Base-by-base conservation (phyloP, 2,888 invertebrate genomes). In the Eristalis arbustorum region DNA sequence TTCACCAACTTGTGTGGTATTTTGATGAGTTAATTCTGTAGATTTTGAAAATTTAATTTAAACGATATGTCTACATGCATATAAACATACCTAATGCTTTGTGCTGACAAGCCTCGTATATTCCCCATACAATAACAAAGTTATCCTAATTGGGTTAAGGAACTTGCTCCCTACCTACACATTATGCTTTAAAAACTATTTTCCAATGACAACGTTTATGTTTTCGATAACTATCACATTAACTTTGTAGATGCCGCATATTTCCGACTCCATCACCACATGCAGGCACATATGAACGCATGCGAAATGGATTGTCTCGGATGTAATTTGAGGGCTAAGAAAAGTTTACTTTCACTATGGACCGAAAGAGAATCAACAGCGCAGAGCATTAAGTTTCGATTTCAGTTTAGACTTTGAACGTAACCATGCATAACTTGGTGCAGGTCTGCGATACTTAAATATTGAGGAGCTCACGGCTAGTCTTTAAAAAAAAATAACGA, bases 341-440 rank as follows among this genome's bases (percentile, higher is more conserved):
- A 40, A 73, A 34, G 42, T 62, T 84, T 68, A 49, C 83, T 84
- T 84, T 84, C 83, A 84, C 83, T 74, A 59, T 79, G 68, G 73
- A 49, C 79, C 83, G 73, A 74, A 79, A 68, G 49, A 37, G 49
- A 42, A 59, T n/a, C 61, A 37, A 37, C 62, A 67, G n/a, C n/a
- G n/a, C 57, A 61, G 49, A n/a, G 69, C 25, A 59, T 71, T 64
- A n/a, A 64, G 83, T 74, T 71, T 75, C 61, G 79, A 75, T 79
- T 78, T 83, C 69, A 73, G 57, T 37, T 64, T 68, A 79, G 64
- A 13, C 4, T 18, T 49, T 18, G 49, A 18, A 49, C 2, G n/a
- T 8, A 49, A 18, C 49, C 49, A 18, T 49, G 49, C 49, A 49
- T n/a, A 49, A 6, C 18, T n/a, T 49, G n/a, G 49, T n/a, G 49